Evolutionary conservation across 2,797 vertebrate genomes (phyloP), one percentile per base, ranked within the genome.

Genomic region (Pteronotus mesoamericanus): DNA sequence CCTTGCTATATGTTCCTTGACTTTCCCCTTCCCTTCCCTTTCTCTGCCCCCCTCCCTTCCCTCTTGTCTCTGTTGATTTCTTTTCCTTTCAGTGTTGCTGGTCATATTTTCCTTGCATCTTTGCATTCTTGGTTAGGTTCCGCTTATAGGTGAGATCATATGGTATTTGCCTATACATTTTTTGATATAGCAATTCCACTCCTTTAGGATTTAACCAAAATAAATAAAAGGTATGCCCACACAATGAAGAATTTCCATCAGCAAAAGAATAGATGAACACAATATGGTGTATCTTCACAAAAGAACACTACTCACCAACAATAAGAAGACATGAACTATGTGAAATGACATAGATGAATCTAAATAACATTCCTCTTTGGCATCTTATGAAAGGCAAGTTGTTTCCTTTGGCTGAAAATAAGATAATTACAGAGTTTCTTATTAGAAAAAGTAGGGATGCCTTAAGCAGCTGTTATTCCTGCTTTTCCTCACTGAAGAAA

Each of bases 231-330:
- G 26, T 66, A 39, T 19, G 22, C n/a, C 55, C 48, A 94, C 29
- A 96, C 80, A 95, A 89, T 46, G 18, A 90, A 75, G 88, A 89
- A n/a, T 79, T 95, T 46, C 42, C 19, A 86, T 11, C 21, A 34
- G 26, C 34, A 61, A 94, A 37, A 89, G 34, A 46, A 77, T 1
- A 84, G 22, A 74, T 68, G 8, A 89, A 86, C n/a, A 95, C 91
- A 92, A 61, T 57, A 53, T 4, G 9, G 19, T 46, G 51, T 72
- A 46, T 8, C 21, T 48, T 94, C 34, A 82, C 66, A 82, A 55
- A 14, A 44, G 74, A 83, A 57, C 57, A 59, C 7, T 61, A 64
- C 18, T 85, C 77, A 91, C 32, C 64, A 92, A 34, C n/a, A 88
- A 39, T n/a, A 86, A 77, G 90, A 96, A 77, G 19, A 71, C 94